Base-by-base conservation (phyloP, 2,888 invertebrate genomes). In the Teinopalpus imperialis region DNA sequence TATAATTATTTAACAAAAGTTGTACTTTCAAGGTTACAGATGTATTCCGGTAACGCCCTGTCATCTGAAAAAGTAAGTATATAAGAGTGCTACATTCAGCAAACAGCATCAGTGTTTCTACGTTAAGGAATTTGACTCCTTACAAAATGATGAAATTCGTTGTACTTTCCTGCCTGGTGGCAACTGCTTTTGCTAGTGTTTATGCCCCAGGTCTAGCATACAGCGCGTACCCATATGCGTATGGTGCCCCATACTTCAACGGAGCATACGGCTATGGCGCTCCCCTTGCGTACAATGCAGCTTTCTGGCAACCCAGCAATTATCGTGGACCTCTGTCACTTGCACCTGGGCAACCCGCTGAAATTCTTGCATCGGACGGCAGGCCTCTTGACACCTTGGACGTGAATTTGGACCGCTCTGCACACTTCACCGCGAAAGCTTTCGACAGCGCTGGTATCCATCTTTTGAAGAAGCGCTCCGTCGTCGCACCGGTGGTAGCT, bases 151-250 rank as follows among this genome's bases (percentile, higher is more conserved):
- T 87, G 74, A 87, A 87, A 68, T 74, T 89, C 89, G 90, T 91
- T 88, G 91, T 91, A 76, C 90, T 92, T 83, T 91, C 89, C 67
- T 91, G 91, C 80, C 69, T 92, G 61, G 58, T 92, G 74, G 91
- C 91, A 55, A 79, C 90, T 56, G 91, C 86, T 56, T 81, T 86
- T 49, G 91, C 92, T 12, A 51, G 63, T 26, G 54, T 57, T 12
- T 66, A 43, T 71, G 90, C 90, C 54, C 75, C 90, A 53, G 90
- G 34, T 13, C 36, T 43, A 23, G 48, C 50, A 8, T 49, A 49
- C 43, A 29, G 47, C 39, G 37, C 48, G 5, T 43, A 16, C 21
- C 43, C 43, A 14, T 43, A 43, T 7, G 50, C 47, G 8, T 49
- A 48, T 35, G 42, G 50, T 34, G 36, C 51, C 2, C 49, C 52